Evolutionary conservation across 2,797 vertebrate species (phyloP), one percentile per base, ranked within the genome.

Genomic region (Gymnothorax reevesii): DNA sequence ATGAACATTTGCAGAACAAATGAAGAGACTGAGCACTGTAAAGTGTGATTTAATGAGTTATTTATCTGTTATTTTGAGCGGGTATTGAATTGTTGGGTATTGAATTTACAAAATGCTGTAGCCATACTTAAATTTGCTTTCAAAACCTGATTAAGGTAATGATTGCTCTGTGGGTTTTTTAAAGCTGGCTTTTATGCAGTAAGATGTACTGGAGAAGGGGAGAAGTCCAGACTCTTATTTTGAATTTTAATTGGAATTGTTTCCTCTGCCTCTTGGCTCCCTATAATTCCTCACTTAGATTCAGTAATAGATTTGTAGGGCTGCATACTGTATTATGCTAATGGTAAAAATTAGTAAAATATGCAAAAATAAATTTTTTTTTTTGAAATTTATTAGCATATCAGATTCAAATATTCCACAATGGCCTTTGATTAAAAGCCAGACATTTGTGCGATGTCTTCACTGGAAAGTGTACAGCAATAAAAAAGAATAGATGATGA

Each of bases 311-410:
- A 7, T 59, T 57, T 7, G 9, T 13, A 59, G 57, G 9, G 15
- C 17, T 82, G 17, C 0, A 1, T n/a, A 8, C n/a, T 59, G 25
- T 25, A 5, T 33, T 60, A 83, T 55, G 13, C 22, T 9, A 73
- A 79, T 79, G 84, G 27, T 15, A 42, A 4, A 73, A n/a, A n/a
- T 66, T 66, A 66, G 64, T 22, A 13, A 66, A 25, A 66, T n/a
- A 66, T 66, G 1, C 22, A 9, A 25, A 66, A 66, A 66, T n/a
- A n/a, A 15, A 60, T n/a, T 66, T 77, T 22, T 25, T 33, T 17
- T 77, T n/a, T 22, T 86, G 55, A 60, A 85, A 60, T 49, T 15
- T 57, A 42, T 25, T 7, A 80, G 85, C 52, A 49, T 62, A 86
- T 79, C 25, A 33, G 77, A 57, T 17, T 22, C 27, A 73, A 73